phyloP scores from a whole-genome alignment of 2,888 invertebrate genomes.

The Ornithoptera priamus region DNA sequence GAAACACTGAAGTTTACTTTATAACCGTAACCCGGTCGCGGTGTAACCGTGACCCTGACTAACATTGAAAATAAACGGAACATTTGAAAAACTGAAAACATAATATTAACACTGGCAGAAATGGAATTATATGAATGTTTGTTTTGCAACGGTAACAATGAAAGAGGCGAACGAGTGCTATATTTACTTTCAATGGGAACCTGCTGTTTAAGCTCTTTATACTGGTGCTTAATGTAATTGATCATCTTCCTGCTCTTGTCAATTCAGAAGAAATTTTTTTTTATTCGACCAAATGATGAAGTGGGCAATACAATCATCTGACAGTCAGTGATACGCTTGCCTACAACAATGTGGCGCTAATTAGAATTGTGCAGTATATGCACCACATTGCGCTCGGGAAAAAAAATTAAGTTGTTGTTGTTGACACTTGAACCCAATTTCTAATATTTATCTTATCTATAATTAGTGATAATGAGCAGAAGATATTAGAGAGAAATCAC shows the following conservation, averaged over 20 bases:
- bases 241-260: background rate
- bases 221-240: background rate
- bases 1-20: constrained; percentile 18
- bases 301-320: too few species aligned
- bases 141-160: constrained; percentile 2
- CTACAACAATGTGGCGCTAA: too few species aligned
- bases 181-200: constrained; percentile 7
- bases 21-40: too few species aligned
- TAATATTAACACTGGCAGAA: background rate
- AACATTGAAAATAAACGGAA: constrained; percentile 21
- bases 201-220: constrained; percentile 1
- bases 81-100: background rate
- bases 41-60: constrained; percentile 25
- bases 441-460: too few species aligned
- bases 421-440: too few species aligned
- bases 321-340: too few species aligned
- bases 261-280: background rate
- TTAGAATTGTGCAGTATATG: too few species aligned
- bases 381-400: too few species aligned
- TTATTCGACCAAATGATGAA: too few species aligned
- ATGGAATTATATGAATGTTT: constrained; percentile 20
- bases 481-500: too few species aligned
- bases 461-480: too few species aligned
- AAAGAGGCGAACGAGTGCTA: constrained; percentile 3
- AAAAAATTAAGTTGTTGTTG: too few species aligned